Conservation (phyloP, 1,140 invertebrate genomes). For the Zaprionus ornatus region DNA sequence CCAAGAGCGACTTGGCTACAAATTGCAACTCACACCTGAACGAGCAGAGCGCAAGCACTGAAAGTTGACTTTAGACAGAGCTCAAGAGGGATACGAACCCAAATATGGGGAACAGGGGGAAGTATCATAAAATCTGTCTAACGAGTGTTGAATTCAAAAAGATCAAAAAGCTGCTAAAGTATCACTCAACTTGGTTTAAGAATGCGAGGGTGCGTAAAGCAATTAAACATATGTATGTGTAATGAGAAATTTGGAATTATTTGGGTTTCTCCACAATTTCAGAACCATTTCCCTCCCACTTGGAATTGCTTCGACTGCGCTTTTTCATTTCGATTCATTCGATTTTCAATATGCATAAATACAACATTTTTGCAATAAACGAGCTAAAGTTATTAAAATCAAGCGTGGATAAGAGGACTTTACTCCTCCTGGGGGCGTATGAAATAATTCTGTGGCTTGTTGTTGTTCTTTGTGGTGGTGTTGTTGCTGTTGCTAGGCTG, state of each 20-base stretch:
- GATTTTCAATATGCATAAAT: not conserved
- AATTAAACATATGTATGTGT: not conserved
- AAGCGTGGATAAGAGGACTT: not conserved
- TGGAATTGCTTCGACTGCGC: not conserved
- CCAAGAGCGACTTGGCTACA: not conserved
- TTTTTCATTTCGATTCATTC: not conserved
- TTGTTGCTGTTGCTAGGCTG: slow-evolving; percentile 3
- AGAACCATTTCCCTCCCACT: no score
- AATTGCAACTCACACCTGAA: slow-evolving; percentile 1
- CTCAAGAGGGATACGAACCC: no score
- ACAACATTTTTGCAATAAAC: not conserved
- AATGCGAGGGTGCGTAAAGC: not conserved
- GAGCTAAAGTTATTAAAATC: slow-evolving; percentile 6
- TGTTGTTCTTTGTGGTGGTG: not conserved
- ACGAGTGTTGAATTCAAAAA: not conserved
- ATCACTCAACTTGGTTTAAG: not conserved
- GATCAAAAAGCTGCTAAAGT: not conserved
- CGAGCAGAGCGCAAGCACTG: not conserved
- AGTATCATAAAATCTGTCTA: not conserved
- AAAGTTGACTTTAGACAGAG: not conserved
- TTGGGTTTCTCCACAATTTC: not conserved
- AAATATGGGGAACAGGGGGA: not conserved
- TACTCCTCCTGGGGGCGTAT: not conserved
- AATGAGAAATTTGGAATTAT: not conserved
- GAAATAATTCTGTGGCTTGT: not conserved